Evolutionary conservation across 2,113 vertebrate genomes (phyloP).

Genomic region (Morone chrysops): DNA sequence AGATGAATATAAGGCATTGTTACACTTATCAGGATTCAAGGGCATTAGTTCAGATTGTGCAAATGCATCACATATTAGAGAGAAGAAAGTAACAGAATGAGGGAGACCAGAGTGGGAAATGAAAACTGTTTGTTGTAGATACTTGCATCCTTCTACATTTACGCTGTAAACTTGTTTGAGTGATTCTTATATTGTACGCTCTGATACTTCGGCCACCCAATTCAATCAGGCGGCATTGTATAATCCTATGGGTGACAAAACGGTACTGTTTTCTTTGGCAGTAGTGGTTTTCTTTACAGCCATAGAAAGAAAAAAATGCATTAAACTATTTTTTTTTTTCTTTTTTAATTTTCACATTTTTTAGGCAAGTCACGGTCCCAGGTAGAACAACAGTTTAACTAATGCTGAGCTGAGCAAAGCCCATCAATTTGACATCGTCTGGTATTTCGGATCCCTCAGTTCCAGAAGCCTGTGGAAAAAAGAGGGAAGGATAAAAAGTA

Average conservation of each 20-base stretch:
- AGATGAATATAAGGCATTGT: constrained; percentile 90
- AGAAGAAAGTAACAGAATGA: constrained; percentile 70
- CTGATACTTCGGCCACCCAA: constrained; percentile 59
- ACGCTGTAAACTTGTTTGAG: constrained; percentile 81
- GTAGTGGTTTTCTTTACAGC: constrained; percentile 93
- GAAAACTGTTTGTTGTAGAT: constrained; percentile 60
- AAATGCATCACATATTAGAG: constrained; percentile 85
- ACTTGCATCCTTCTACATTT: constrained; percentile 72
- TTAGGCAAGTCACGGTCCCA: constrained; percentile 84
- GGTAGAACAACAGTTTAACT: constrained; percentile 87
- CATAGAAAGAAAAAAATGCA: constrained; percentile 87
- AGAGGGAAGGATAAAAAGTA: background rate
- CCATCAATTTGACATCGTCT: constrained; percentile 96
- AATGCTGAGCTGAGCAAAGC: constrained; percentile 99
- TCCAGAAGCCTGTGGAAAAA: constrained; percentile 90
- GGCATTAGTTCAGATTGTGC: constrained; percentile 82
- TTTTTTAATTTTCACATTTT: constrained; percentile 82
- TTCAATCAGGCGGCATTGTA: constrained; percentile 43
- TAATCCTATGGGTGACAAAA: constrained; percentile 80
- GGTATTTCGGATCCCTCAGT: constrained; percentile 95
- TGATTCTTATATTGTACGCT: constrained; percentile 66
- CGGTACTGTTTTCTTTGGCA: constrained; percentile 94
- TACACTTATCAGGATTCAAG: constrained; percentile 81
- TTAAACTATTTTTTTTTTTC: constrained; percentile 74
- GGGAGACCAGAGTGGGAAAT: constrained; percentile 42